Evolutionary conservation across 1,140 invertebrate species (phyloP).

Genomic region (Euura lappo): DNA sequence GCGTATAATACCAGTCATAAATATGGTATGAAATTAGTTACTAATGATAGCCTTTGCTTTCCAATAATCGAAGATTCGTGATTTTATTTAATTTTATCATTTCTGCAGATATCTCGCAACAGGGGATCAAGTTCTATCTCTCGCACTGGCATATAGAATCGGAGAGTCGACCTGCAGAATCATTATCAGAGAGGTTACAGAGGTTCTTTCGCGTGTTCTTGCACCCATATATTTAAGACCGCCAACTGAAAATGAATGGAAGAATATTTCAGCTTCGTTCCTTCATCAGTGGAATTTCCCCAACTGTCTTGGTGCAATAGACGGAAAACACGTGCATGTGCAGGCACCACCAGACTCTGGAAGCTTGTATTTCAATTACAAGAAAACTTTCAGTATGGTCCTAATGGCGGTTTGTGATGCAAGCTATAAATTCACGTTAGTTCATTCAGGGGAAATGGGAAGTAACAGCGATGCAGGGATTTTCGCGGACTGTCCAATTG

Average conservation of each 20-base stretch:
- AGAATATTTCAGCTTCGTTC: conserved; percentile 40
- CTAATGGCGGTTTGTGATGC: conserved; percentile 42
- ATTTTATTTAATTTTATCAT: no score
- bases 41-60: no score
- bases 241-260: conserved; percentile 41
- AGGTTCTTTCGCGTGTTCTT: conserved; percentile 7
- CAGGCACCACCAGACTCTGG: conserved; percentile 38
- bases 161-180: not conserved
- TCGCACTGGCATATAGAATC: no score
- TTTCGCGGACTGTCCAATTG: conserved; percentile 29
- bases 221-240: conserved; percentile 4
- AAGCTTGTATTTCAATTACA: conserved; percentile 50
- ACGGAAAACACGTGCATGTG: conserved; percentile 50
- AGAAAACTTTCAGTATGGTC: conserved; percentile 41
- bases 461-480: no score
- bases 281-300: conserved; percentile 45
- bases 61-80: no score
- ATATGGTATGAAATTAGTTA: no score
- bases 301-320: conserved; percentile 46
- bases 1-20: conserved; percentile 1
- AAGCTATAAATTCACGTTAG: conserved; percentile 35
- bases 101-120: not conserved
- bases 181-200: conserved; percentile 16
- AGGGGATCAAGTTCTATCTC: conserved; percentile 7
- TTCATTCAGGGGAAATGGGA: conserved; percentile 38